phyloP scores from a whole-genome alignment of 2,888 invertebrate genomes.

The Fragum fragum region DNA sequence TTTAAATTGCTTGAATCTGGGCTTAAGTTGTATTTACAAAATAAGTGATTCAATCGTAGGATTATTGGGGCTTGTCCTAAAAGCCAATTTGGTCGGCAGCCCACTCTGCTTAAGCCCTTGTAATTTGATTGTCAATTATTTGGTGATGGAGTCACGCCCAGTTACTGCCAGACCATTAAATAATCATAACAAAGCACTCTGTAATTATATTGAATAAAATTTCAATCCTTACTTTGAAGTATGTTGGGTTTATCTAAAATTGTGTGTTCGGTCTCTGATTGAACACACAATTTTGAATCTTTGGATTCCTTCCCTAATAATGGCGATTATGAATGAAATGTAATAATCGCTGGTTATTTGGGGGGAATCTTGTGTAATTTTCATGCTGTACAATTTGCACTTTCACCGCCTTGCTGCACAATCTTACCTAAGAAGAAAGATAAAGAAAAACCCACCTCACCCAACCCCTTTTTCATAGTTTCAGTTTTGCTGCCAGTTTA shows the following conservation, averaged over 20 bases:
- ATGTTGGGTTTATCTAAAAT: constrained; percentile 10
- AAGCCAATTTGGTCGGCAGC: constrained; percentile 16
- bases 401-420: too few relatives aligned
- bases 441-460: too few relatives aligned
- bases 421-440: too few relatives aligned
- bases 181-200: too few relatives aligned
- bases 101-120: neutral
- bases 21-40: too few relatives aligned
- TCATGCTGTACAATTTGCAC: too few relatives aligned
- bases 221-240: neutral
- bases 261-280: neutral
- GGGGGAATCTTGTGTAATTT: too few relatives aligned
- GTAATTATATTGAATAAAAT: neutral
- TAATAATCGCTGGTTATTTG: too few relatives aligned
- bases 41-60: too few relatives aligned
- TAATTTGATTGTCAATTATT: constrained; percentile 7
- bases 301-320: constrained; percentile 10
- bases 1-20: constrained; percentile 14
- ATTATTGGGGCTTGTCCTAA: constrained; percentile 9
- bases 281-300: neutral
- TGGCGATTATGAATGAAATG: neutral
- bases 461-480: too few relatives aligned
- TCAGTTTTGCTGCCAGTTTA: too few relatives aligned
- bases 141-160: constrained; percentile 6
- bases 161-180: neutral